A percentile compares a stretch with the other conserved stretches of the same genome.
Conservation (phyloP, 2,888 invertebrate genomes). For the Metalampra italica region DNA sequence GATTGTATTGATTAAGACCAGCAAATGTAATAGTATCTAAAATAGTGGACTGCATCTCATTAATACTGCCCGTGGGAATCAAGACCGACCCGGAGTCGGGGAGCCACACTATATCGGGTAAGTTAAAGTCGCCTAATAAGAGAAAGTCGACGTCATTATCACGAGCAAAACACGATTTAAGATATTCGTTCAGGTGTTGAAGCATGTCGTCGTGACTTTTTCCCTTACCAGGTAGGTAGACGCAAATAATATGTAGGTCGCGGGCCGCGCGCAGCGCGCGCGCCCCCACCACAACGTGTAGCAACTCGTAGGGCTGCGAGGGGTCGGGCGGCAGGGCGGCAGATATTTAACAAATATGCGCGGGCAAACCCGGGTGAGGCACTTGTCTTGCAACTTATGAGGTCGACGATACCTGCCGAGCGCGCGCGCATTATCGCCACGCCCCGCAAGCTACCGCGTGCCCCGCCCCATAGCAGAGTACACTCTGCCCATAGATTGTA, state of each 20-base stretch:
- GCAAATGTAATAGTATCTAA: not conserved
- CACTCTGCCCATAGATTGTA: too few relatives aligned
- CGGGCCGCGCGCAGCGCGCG: not conserved
- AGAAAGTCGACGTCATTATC: not conserved
- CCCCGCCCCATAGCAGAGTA: too few relatives aligned
- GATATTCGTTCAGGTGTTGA: not conserved
- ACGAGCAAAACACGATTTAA: not conserved
- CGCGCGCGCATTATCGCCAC: too few relatives aligned
- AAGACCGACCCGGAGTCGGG: not conserved
- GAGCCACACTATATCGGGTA: not conserved
- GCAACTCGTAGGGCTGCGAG: not conserved
- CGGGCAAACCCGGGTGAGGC: too few relatives aligned
- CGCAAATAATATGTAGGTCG: conserved; percentile 1
- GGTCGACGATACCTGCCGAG: too few relatives aligned
- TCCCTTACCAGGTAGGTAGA: not conserved
- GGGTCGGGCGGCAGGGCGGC: not conserved
- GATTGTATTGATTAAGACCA: conserved; percentile 1
- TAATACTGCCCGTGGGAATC: not conserved
- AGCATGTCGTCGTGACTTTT: not conserved
- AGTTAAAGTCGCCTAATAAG: conserved; percentile 1
- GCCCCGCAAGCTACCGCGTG: too few relatives aligned
- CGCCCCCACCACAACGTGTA: not conserved
- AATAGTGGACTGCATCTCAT: not conserved
- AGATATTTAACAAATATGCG: too few relatives aligned
- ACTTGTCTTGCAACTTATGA: too few relatives aligned